These are phyloP conservation scores for Escarpia spicata DNA, from an alignment of 2,888 invertebrate species.

Conservation along the genomic window DNA sequence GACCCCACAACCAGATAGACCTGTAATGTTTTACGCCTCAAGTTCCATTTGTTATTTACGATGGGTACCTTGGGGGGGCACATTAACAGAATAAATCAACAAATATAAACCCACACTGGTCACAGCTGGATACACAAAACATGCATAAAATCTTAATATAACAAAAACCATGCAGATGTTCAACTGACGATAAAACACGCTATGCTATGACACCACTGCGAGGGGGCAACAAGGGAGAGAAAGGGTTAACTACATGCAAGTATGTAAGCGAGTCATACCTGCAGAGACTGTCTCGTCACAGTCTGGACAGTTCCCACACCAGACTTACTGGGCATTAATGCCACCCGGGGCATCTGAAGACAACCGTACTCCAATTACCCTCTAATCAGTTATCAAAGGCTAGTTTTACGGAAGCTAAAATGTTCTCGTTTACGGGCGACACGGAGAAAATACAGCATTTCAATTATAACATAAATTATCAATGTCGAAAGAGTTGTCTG, in stretches of 20 bases:
- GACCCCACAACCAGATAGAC: too few species aligned
- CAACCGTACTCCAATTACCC: too few species aligned
- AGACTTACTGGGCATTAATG: conserved; percentile 67
- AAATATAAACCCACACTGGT: background rate
- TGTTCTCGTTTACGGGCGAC: too few species aligned
- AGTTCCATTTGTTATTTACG: too few species aligned
- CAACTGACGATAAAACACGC: background rate
- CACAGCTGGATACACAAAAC: background rate
- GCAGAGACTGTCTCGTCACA: conserved; percentile 50
- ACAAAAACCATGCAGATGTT: background rate
- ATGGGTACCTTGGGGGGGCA: too few species aligned
- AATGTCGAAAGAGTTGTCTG: too few species aligned
- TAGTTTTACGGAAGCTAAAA: too few species aligned
- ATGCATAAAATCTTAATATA: background rate
- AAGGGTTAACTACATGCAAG: background rate
- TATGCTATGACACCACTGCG: background rate
- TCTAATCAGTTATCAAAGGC: too few species aligned
- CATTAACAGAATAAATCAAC: background rate
- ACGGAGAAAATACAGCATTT: too few species aligned
- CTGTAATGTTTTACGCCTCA: too few species aligned
- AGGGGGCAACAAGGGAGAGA: background rate
- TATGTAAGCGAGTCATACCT: conserved; percentile 33
- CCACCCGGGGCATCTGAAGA: conserved; percentile 67
- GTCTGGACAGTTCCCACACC: conserved; percentile 33
- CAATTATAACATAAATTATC: too few species aligned